These are phyloP conservation scores for Whitmania pigra DNA, from an alignment of 1,140 invertebrate species.

Conservation along the genomic window DNA sequence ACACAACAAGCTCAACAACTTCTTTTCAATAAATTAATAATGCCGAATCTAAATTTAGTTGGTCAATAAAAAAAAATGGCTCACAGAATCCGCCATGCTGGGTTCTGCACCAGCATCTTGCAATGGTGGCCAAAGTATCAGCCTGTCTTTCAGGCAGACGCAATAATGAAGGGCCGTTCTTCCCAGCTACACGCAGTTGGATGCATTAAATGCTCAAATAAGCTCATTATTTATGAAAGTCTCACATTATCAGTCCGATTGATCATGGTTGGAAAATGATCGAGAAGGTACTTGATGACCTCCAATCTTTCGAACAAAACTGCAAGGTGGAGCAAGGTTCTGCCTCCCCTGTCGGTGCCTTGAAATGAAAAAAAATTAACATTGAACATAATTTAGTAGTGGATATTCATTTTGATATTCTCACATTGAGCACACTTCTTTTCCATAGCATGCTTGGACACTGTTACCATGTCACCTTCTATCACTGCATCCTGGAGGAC, in stretches of 20 bases:
- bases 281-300: conserved; percentile 21
- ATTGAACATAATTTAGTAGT: neutral
- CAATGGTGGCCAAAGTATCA: conserved; percentile 23
- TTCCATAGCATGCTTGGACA: conserved; percentile 14
- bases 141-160: conserved; percentile 23
- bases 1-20: too few species aligned
- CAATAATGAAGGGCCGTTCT: conserved; percentile 24
- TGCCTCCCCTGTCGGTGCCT: conserved; percentile 22
- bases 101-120: conserved; percentile 25
- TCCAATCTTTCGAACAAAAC: conserved; percentile 20
- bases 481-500: conserved; percentile 19
- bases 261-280: conserved; percentile 22
- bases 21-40: too few species aligned
- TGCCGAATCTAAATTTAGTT: too few species aligned
- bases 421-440: conserved; percentile 15
- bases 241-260: conserved; percentile 24
- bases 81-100: conserved; percentile 21
- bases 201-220: too few species aligned
- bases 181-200: conserved; percentile 14
- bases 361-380: neutral
- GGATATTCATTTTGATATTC: neutral
- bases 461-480: conserved; percentile 11
- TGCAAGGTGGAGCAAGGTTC: conserved; percentile 22
- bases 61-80: conserved; percentile 4
- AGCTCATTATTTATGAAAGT: neutral